phyloP scores from a whole-genome alignment of 2,797 vertebrate genomes.

The Gallinago stenura region DNA sequence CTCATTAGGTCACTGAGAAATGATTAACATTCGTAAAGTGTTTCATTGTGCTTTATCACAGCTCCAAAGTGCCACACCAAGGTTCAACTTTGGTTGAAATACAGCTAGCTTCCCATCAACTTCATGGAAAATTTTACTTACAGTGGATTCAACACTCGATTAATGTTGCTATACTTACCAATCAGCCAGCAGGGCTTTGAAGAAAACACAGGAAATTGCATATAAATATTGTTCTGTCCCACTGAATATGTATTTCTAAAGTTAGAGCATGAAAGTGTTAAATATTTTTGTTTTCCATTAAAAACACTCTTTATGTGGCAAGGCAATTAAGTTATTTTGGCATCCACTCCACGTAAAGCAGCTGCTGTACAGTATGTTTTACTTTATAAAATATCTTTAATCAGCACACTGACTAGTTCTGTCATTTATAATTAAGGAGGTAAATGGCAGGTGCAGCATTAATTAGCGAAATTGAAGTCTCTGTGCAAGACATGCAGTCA shows the following conservation, averaged over 20 bases:
- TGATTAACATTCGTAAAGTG: neutral
- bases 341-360: conserved; percentile 42
- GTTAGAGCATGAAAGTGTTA: conserved; percentile 34
- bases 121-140: neutral
- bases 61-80: neutral
- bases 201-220: neutral
- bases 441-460: conserved; percentile 76
- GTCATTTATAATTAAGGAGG: conserved; percentile 76
- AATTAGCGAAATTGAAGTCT: conserved; percentile 68
- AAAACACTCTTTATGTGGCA: conserved; percentile 1
- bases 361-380: conserved; percentile 74
- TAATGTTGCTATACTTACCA: neutral
- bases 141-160: neutral
- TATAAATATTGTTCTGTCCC: neutral
- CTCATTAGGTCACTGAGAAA: neutral
- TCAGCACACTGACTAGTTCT: conserved; percentile 72
- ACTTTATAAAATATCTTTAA: conserved; percentile 70
- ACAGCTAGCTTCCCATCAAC: neutral
- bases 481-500: conserved; percentile 23
- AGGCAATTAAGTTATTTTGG: conserved; percentile 68
- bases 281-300: conserved; percentile 29
- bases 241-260: neutral
- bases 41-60: neutral
- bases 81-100: neutral
- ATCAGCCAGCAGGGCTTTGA: neutral